Base-by-base conservation (phyloP, 23 tunicate genomes). In the Botrylloides violaceus region DNA sequence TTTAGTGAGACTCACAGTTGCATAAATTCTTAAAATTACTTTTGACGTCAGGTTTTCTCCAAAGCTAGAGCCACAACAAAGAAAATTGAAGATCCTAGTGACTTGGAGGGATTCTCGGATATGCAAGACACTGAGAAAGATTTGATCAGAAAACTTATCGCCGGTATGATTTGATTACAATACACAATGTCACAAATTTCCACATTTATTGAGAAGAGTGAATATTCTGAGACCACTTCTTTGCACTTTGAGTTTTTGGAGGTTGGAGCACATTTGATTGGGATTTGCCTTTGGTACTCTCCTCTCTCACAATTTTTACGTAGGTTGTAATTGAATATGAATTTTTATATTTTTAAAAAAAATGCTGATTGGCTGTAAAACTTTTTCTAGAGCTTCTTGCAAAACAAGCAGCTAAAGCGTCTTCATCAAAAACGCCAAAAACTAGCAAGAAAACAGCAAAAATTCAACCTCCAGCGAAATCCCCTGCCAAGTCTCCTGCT, bases 41-140 rank as follows among this genome's bases (percentile, higher is more conserved):
- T n/a, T n/a, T n/a, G n/a, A n/a, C n/a, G n/a, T n/a, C n/a, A 68
- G 74, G 75, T 72, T 27, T 90, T 90, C 79, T 59, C 58, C n/a
- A 49, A 49, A 73, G 87, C 86, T 0, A 49, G 97, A 73, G 97
- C 97, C 23, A 90, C 90, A 20, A 90, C 97, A 9, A 90, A 90
- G 66, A 83, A 81, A 49, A 70, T 83, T 66, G 97, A 90, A 27
- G 86, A 90, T 66, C 80, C 76, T 30, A 70, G 79, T 34, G 97
- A 90, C 34, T 58, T 90, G 36, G 97, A 90, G 38, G 90, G 90
- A 20, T 90, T 90, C 50, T 26, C 85, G 26, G 97, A 90, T 39
- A 83, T 90, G 92, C 73, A 79, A 29, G 97, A 90, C 65, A 81
- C 83, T 22, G 97, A 90, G 49, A 90, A 90, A 55, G 81, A 74